These are phyloP conservation scores for Psephotus haematonotus DNA, from an alignment of 2,113 vertebrate genomes.

Conservation along the genomic window DNA sequence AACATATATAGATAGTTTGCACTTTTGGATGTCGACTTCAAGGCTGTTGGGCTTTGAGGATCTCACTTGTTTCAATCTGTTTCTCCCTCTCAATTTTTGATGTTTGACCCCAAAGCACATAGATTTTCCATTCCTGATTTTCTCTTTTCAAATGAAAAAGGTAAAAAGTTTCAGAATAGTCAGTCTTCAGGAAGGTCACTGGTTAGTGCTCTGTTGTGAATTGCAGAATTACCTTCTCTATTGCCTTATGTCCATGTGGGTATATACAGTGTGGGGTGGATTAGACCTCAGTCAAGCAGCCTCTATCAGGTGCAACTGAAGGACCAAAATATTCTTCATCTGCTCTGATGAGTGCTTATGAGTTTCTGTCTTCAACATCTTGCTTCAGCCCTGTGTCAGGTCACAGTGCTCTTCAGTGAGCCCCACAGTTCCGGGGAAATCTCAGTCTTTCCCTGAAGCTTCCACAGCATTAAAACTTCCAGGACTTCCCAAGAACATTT, in stretches of 20 bases:
- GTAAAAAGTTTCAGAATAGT: neutral
- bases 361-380: fast-evolving
- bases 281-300: neutral
- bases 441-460: neutral
- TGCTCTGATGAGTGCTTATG: neutral
- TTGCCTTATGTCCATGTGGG: neutral
- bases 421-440: neutral
- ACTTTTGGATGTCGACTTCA: neutral
- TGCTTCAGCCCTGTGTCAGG: neutral
- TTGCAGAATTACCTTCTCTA: neutral
- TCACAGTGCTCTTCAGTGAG: neutral
- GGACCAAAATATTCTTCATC: neutral
- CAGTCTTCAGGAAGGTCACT: neutral
- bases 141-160: neutral
- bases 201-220: neutral
- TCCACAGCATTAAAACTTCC: neutral
- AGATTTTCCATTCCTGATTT: neutral
- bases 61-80: neutral
- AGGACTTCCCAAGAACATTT: neutral
- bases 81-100: neutral
- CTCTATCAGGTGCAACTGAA: neutral
- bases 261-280: neutral
- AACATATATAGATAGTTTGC: neutral
- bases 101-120: neutral
- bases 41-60: neutral